phyloP scores from a whole-genome alignment of 2,888 invertebrate species.

The Idaea dimidiata region DNA sequence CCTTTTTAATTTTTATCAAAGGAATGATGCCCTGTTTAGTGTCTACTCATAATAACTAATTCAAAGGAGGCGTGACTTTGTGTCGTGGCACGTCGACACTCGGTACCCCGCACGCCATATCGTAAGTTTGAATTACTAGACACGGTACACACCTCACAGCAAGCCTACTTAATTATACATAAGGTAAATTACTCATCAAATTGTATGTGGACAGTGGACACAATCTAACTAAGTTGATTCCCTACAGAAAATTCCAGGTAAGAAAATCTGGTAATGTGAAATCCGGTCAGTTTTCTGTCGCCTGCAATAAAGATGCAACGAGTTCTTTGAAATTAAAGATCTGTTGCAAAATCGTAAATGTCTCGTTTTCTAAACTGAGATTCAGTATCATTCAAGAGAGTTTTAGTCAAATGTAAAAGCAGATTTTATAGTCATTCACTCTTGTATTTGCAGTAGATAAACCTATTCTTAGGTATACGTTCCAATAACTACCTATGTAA shows the following conservation, averaged over 20 bases:
- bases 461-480: neutral
- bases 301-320: neutral
- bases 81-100: conserved; percentile 5
- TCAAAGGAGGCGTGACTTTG: conserved; percentile 27
- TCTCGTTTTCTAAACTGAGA: neutral
- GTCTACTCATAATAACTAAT: conserved; percentile 22
- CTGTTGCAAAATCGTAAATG: neutral
- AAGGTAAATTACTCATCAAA: too few relatives aligned
- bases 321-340: neutral
- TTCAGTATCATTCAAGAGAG: neutral
- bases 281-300: neutral
- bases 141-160: neutral
- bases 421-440: neutral
- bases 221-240: neutral
- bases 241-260: neutral
- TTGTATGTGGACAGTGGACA: too few relatives aligned
- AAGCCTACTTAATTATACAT: neutral
- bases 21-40: neutral
- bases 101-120: neutral
- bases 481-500: too few relatives aligned
- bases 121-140: neutral
- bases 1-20: too few relatives aligned
- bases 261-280: neutral
- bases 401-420: neutral
- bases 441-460: neutral